A percentile compares a stretch with the other conserved stretches of the same genome.
Conservation (phyloP, 1,140 invertebrate genomes). For the Papilio polytes region DNA sequence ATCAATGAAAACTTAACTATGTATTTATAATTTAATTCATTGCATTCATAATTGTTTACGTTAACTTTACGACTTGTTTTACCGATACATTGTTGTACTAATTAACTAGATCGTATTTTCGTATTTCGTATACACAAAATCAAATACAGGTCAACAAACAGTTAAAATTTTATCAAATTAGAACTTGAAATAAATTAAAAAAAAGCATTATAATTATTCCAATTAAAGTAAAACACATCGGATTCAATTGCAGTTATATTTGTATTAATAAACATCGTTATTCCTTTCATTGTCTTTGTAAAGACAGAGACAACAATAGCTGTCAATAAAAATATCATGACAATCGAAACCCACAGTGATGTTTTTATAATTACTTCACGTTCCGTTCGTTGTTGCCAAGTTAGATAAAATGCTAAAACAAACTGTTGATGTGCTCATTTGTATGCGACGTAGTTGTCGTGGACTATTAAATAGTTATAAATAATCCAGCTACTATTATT, state of each 20-base stretch:
- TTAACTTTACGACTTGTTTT: not conserved
- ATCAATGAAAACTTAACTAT: slow-evolving; percentile 18
- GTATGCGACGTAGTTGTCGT: slow-evolving; percentile 30
- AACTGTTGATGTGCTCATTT: slow-evolving; percentile 19
- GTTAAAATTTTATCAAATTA: not conserved
- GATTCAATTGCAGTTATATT: too few species aligned
- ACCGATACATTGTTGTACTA: not conserved
- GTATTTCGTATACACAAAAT: not conserved
- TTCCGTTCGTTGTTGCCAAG: slow-evolving; percentile 11
- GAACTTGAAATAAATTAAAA: not conserved
- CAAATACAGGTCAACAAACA: not conserved
- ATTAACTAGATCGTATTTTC: not conserved
- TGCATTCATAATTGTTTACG: slow-evolving; percentile 3
- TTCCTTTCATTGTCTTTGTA: too few species aligned
- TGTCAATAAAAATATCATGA: too few species aligned
- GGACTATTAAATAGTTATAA: slow-evolving; percentile 39
- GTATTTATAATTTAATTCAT: not conserved
- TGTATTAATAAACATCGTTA: too few species aligned
- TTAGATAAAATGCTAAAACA: slow-evolving; percentile 39
- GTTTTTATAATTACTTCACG: slow-evolving; percentile 36
- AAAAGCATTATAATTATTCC: not conserved
- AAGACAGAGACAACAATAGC: too few species aligned
- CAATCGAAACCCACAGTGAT: not conserved
- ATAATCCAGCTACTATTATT: slow-evolving; percentile 35
- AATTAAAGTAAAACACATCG: not conserved